These are phyloP conservation scores for Cynaeus angustus DNA, from an alignment of 2,888 invertebrate species.

Conservation along the genomic window DNA sequence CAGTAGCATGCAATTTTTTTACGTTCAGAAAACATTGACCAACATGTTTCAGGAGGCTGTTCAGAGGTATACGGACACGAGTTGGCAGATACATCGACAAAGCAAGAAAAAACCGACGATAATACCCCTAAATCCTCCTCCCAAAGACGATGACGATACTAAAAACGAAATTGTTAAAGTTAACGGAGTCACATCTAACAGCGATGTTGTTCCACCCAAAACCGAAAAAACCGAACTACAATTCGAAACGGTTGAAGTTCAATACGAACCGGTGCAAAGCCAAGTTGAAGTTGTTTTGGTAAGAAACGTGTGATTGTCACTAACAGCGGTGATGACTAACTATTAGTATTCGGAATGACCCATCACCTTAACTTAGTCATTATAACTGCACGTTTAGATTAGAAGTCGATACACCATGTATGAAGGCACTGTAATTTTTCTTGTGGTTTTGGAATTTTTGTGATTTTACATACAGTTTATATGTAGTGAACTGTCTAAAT, in stretches of 20 bases:
- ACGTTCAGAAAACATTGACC: slow-evolving; percentile 16
- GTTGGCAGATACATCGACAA: slow-evolving; percentile 83
- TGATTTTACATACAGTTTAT: slow-evolving; percentile 7
- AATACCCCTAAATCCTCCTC: slow-evolving; percentile 35
- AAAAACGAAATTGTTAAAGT: slow-evolving; percentile 34
- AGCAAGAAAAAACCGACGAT: slow-evolving; percentile 67
- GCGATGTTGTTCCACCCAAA: slow-evolving; percentile 21
- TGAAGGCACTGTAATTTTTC: background rate
- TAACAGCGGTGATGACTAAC: slow-evolving; percentile 40
- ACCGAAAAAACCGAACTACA: slow-evolving; percentile 46
- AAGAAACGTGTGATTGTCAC: slow-evolving; percentile 56
- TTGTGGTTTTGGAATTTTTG: background rate
- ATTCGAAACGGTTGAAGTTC: slow-evolving; percentile 68
- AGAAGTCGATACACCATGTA: slow-evolving; percentile 4
- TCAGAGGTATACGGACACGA: slow-evolving; percentile 82
- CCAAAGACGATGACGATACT: slow-evolving; percentile 40
- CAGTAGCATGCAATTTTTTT: slow-evolving; percentile 22
- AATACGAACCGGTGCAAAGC: slow-evolving; percentile 62
- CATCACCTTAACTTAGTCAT: slow-evolving; percentile 12
- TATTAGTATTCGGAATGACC: slow-evolving; percentile 6
- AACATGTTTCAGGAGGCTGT: slow-evolving; percentile 75
- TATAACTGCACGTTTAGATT: slow-evolving; percentile 35
- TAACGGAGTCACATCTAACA: slow-evolving; percentile 49
- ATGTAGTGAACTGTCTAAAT: slow-evolving; percentile 14
- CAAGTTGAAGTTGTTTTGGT: slow-evolving; percentile 65